These are phyloP conservation scores for Lucilia cuprina DNA, from an alignment of 1,140 invertebrate species.

Conservation along the genomic window DNA sequence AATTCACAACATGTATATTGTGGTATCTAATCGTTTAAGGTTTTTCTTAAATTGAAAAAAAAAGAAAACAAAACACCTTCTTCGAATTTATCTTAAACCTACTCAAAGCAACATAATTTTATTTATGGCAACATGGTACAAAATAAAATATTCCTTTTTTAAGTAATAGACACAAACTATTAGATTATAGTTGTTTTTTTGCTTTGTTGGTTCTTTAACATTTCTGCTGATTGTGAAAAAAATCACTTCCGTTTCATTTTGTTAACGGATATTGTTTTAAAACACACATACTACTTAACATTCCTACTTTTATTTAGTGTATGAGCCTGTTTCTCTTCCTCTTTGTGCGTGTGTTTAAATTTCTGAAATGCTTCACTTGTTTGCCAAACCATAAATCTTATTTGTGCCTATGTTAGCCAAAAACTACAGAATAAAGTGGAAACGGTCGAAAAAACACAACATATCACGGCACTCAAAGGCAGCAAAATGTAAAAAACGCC, in stretches of 20 bases:
- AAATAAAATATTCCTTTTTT: too few species aligned
- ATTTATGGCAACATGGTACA: too few species aligned
- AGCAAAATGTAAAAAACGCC: not conserved
- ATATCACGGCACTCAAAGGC: not conserved
- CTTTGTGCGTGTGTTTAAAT: not conserved
- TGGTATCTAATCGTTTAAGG: too few species aligned
- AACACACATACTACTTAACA: not conserved
- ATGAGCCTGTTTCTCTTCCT: not conserved
- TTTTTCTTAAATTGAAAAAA: too few species aligned
- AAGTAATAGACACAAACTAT: too few species aligned
- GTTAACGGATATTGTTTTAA: slow-evolving; percentile 14
- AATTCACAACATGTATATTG: too few species aligned
- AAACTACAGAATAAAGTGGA: not conserved
- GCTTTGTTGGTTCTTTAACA: not conserved
- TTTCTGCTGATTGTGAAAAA: not conserved
- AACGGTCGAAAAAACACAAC: not conserved
- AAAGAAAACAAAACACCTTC: too few species aligned
- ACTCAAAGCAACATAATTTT: too few species aligned
- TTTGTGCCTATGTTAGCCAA: slow-evolving; percentile 3
- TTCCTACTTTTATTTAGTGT: not conserved
- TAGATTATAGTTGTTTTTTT: not conserved
- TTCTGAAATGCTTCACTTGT: slow-evolving; percentile 16
- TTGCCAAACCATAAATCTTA: slow-evolving; percentile 30
- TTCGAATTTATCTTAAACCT: too few species aligned
- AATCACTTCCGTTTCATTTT: slow-evolving; percentile 7